phyloP scores from a whole-genome alignment of 2,797 vertebrate species.

The Galaxias olidus region DNA sequence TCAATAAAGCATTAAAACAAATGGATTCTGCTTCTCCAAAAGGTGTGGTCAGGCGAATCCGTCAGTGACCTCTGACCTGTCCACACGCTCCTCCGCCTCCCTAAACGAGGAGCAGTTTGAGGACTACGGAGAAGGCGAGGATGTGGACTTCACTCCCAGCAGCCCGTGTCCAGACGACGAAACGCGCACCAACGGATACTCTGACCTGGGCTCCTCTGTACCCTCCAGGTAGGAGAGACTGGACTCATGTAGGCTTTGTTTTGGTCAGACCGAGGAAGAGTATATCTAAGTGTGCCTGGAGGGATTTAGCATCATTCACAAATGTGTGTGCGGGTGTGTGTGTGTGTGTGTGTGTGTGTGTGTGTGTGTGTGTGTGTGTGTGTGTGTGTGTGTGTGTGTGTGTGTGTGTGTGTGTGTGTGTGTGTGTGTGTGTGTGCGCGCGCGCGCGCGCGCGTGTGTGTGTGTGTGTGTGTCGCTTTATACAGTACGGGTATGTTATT shows the following conservation, averaged over 20 bases:
- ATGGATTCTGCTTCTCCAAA: conserved; percentile 16
- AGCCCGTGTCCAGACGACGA: conserved; percentile 92
- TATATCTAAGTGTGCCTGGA: background rate
- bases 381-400: background rate
- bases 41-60: conserved; percentile 82
- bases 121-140: conserved; percentile 94
- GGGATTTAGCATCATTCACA: no score
- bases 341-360: no score
- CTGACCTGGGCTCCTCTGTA: conserved; percentile 93
- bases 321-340: no score
- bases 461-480: background rate
- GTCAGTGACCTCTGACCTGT: conserved; percentile 87
- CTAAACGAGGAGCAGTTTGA: conserved; percentile 98
- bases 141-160: conserved; percentile 88
- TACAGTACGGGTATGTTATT: no score
- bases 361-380: background rate
- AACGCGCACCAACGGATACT: conserved; percentile 86
- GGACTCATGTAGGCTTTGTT: no score
- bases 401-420: background rate
- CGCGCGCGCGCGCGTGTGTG: background rate
- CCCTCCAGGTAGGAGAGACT: conserved; percentile 83
- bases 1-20: no score
- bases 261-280: background rate
- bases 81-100: conserved; percentile 88
- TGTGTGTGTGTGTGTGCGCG: background rate